Evolutionary conservation across 2,888 invertebrate genomes (phyloP).

Genomic region (Lypha dubia): DNA sequence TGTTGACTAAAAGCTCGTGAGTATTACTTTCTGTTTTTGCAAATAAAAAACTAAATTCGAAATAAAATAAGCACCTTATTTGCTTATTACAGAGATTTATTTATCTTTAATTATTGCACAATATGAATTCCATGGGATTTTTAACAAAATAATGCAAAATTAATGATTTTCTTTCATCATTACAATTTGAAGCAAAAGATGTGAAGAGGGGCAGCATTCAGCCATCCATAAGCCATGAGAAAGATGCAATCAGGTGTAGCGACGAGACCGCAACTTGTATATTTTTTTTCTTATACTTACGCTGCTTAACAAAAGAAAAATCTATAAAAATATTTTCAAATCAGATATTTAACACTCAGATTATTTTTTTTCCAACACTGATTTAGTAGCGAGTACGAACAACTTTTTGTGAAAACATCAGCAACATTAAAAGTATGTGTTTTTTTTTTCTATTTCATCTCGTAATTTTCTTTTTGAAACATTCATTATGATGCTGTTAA

Average conservation of each 20-base stretch:
- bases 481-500: constrained; percentile 25
- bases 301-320: neutral
- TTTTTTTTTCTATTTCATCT: neutral
- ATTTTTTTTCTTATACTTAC: constrained; percentile 1
- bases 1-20: neutral
- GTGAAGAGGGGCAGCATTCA: neutral
- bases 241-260: constrained; percentile 29
- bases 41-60: neutral
- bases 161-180: constrained; percentile 1
- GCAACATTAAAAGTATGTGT: constrained; percentile 1
- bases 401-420: constrained; percentile 19
- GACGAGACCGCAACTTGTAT: constrained; percentile 3
- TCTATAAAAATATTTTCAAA: constrained; percentile 24
- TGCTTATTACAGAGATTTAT: neutral
- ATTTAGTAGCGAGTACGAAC: constrained; percentile 13
- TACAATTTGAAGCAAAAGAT: constrained; percentile 3
- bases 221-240: too few relatives aligned
- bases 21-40: constrained; percentile 8
- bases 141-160: constrained; percentile 28
- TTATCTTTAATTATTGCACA: constrained; percentile 31
- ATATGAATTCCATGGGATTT: constrained; percentile 24
- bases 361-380: neutral
- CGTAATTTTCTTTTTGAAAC: constrained; percentile 7
- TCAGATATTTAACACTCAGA: neutral
- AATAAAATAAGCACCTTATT: neutral